Evolutionary conservation across 2,797 vertebrate genomes (phyloP).

Genomic region (Syndactyla subalaris): DNA sequence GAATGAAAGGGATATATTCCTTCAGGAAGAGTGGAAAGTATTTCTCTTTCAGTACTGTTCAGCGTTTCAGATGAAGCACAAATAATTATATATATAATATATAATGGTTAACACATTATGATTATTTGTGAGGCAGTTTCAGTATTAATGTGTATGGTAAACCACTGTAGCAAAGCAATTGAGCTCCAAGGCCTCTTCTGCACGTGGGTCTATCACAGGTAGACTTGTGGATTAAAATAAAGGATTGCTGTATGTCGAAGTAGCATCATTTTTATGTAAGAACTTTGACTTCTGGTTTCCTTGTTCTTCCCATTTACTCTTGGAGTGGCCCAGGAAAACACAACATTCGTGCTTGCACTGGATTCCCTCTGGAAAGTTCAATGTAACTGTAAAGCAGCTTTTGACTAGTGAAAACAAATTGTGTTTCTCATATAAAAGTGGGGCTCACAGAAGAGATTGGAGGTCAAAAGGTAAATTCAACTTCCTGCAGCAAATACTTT

Average conservation of each 20-base stretch:
- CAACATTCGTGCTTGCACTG: background rate
- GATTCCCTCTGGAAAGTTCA: background rate
- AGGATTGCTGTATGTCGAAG: background rate
- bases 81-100: background rate
- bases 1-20: background rate
- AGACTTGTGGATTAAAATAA: background rate
- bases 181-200: background rate
- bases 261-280: background rate
- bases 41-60: background rate
- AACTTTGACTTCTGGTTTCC: slow-evolving; percentile 8
- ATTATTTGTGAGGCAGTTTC: background rate
- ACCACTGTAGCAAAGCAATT: background rate
- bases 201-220: background rate
- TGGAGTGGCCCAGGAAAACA: slow-evolving; percentile 11
- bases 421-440: background rate
- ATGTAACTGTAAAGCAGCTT: background rate
- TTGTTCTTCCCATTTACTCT: background rate
- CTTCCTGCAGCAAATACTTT: slow-evolving; percentile 17
- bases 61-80: background rate
- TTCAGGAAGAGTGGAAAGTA: background rate
- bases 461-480: slow-evolving; percentile 35
- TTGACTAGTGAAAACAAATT: slow-evolving; percentile 19
- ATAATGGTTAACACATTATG: background rate
- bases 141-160: background rate
- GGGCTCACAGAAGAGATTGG: background rate